These are phyloP conservation scores for Tonatia bakeri DNA, from an alignment of 2,113 vertebrate species.

Conservation along the genomic window DNA sequence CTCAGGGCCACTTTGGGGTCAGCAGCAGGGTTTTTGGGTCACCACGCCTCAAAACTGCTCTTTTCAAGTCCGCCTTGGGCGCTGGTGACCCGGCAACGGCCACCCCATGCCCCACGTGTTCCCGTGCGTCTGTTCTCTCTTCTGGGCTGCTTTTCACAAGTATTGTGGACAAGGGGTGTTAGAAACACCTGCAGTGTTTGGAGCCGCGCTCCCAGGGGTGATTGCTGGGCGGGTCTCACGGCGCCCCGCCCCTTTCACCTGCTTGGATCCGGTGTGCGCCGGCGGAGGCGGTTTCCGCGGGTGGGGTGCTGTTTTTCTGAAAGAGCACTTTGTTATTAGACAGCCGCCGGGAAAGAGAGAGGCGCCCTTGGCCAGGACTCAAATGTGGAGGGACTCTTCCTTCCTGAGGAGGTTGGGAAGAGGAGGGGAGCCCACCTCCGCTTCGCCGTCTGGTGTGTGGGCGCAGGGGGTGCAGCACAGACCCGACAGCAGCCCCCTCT, in stretches of 20 bases:
- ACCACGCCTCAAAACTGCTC: not conserved
- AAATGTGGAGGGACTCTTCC: too few relatives aligned
- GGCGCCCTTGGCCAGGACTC: not conserved
- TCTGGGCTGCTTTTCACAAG: not conserved
- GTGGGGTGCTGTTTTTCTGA: not conserved
- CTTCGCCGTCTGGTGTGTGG: not conserved
- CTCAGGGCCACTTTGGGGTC: not conserved
- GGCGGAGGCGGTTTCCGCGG: not conserved
- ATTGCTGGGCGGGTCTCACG: not conserved
- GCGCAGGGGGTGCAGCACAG: not conserved
- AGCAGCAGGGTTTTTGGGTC: not conserved
- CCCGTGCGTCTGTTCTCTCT: not conserved
- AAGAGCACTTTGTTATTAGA: not conserved
- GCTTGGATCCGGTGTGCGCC: not conserved
- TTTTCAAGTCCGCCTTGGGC: not conserved
- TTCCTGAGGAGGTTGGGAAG: not conserved
- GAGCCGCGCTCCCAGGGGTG: not conserved
- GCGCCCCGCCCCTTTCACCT: not conserved
- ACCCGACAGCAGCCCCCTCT: not conserved
- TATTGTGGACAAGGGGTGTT: too few relatives aligned
- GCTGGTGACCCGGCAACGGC: not conserved
- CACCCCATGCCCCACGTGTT: not conserved
- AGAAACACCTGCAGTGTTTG: not conserved
- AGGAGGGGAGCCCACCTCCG: too few relatives aligned
- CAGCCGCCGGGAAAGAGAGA: not conserved